Evolutionary conservation across 2,888 invertebrate species (phyloP), one percentile per base, ranked within the genome.

Genomic region (Oligia strigilis): DNA sequence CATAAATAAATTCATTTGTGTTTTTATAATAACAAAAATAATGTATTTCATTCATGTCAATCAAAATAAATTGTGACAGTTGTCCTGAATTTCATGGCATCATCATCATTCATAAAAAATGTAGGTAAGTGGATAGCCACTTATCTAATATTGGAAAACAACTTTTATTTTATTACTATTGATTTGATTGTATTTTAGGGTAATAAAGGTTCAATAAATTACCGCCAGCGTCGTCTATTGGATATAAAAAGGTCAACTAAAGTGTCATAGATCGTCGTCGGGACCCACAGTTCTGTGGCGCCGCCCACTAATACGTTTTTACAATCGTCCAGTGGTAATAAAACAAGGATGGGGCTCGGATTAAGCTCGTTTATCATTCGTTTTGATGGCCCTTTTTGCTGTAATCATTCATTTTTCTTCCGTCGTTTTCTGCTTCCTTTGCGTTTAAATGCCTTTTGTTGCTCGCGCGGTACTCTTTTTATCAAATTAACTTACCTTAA

Each of bases 331-430:
- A 92, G 90, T 90, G 94, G 96, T 95, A 96, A 97, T 97, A 97
- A 97, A 97, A 96, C 96, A 96, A 95, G 95, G 96, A 96, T 95
- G 94, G 95, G 94, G 93, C 94, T 93, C 92, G 95, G 96, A 96
- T 97, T 97, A 96, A 96, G 95, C 95, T 96, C 97, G 95, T 97
- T 96, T 96, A 97, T 97, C 97, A 97, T 96, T 96, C 96, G 95
- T 95, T 96, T 95, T 96, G 96, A 97, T 96, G 95, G 96, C 96
- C 96, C 94, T 97, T 97, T 96, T 97, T 97, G 96, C 96, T 93
- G 95, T 96, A 96, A 97, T 97, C 97, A 96, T 96, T 97, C 97
- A 97, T 97, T 97, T 97, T 96, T 96, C 96, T 96, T 96, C 96
- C 95, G 95, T 95, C 95, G 95, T 95, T 95, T 95, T 95, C 95